Evolutionary conservation across 2,113 vertebrate species (phyloP).

Genomic region (Centropristis striata): DNA sequence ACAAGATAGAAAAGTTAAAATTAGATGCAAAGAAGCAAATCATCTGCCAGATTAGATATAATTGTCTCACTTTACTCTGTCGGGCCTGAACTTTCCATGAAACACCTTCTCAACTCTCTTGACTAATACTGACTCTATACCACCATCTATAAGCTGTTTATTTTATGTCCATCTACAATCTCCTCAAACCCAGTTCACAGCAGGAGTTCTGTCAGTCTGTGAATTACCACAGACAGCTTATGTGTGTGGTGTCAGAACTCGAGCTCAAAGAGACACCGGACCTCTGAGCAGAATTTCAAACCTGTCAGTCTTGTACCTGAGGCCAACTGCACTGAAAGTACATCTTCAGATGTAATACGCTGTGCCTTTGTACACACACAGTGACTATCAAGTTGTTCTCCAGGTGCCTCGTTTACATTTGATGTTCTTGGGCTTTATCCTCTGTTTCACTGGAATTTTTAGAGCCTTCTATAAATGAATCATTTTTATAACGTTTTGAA

Average conservation of each 20-base stretch:
- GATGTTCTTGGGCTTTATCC: slow-evolving; percentile 8
- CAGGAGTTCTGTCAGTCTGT: slow-evolving; percentile 16
- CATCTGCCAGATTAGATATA: background rate
- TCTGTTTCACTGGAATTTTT: slow-evolving; percentile 11
- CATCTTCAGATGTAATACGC: slow-evolving; percentile 32
- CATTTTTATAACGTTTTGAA: slow-evolving; percentile 16
- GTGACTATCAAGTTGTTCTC: slow-evolving; percentile 19
- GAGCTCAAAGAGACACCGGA: slow-evolving; percentile 38
- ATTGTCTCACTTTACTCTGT: background rate
- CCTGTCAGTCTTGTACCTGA: slow-evolving; percentile 24
- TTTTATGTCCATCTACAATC: background rate
- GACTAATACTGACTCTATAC: slow-evolving; percentile 10
- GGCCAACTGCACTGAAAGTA: slow-evolving; percentile 23
- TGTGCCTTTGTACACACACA: background rate
- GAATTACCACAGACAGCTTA: slow-evolving; percentile 15
- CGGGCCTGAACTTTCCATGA: background rate
- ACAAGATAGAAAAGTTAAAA: background rate
- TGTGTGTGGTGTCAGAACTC: slow-evolving; percentile 31
- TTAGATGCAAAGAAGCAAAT: slow-evolving; percentile 9
- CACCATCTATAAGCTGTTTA: slow-evolving; percentile 4
- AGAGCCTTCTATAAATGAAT: slow-evolving; percentile 2
- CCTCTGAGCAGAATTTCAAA: slow-evolving; percentile 37
- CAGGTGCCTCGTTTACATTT: slow-evolving; percentile 37
- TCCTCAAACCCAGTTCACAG: slow-evolving; percentile 7
- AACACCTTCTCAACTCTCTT: background rate